A percentile compares a stretch with the other conserved stretches of the same genome.
phyloP scores from a whole-genome alignment of 2,113 vertebrate species.

The Suncus etruscus region DNA sequence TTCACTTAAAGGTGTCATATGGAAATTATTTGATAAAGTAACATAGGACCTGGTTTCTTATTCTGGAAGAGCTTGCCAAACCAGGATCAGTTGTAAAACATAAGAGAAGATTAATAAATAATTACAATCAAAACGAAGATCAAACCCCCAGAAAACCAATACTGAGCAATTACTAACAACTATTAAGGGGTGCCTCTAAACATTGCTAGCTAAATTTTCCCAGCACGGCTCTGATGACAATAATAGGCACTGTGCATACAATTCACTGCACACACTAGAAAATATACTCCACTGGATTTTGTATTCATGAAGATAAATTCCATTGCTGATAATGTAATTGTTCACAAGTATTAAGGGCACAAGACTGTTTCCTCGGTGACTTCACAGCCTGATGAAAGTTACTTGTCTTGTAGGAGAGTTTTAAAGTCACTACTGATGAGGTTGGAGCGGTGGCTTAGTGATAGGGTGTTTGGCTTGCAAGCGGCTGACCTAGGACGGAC shows the following conservation, averaged over 20 bases:
- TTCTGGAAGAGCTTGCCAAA: constrained; percentile 61
- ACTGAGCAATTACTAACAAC: constrained; percentile 82
- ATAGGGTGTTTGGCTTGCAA: no score
- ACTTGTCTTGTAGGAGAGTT: constrained; percentile 54
- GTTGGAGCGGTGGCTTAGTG: no score
- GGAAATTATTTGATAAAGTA: constrained; percentile 53
- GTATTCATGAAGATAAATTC: constrained; percentile 73
- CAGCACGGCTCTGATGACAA: constrained; percentile 67
- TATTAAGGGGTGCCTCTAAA: constrained; percentile 83
- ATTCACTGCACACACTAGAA: constrained; percentile 80
- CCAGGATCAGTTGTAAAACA: constrained; percentile 50
- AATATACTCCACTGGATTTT: constrained; percentile 73
- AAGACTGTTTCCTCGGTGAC: constrained; percentile 59
- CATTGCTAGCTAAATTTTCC: constrained; percentile 81
- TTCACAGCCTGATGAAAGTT: constrained; percentile 54
- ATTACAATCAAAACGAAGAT: constrained; percentile 79
- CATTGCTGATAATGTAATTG: constrained; percentile 63
- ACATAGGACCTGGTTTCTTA: neutral
- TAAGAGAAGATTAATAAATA: constrained; percentile 82
- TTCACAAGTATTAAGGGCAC: constrained; percentile 53
- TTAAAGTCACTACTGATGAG: constrained; percentile 46
- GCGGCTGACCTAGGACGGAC: no score
- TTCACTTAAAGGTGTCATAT: constrained; percentile 27
- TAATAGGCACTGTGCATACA: constrained; percentile 79
- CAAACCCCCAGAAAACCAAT: constrained; percentile 81